phyloP scores from a whole-genome alignment of 2,888 invertebrate species.

The Lochmaea capreae region DNA sequence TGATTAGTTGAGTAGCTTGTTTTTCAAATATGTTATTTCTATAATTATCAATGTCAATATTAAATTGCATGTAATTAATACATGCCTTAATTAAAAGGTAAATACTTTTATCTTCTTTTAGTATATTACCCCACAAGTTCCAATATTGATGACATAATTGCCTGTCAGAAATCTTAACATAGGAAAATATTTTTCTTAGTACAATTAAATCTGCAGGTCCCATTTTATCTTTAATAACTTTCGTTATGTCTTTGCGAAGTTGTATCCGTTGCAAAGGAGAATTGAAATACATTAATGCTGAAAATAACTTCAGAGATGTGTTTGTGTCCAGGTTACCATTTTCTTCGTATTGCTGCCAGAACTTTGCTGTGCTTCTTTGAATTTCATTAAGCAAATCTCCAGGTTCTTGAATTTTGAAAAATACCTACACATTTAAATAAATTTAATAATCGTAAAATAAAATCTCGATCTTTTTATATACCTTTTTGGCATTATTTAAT shows the following conservation, averaged over 20 bases:
- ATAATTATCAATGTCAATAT: constrained; percentile 68
- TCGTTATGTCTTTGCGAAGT: constrained; percentile 60
- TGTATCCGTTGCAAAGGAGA: constrained; percentile 64
- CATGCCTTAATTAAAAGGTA: constrained; percentile 63
- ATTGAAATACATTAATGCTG: constrained; percentile 65
- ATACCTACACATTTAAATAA: constrained; percentile 57
- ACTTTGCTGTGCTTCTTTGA: constrained; percentile 62
- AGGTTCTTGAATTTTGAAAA: constrained; percentile 68
- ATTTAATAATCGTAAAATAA: not conserved
- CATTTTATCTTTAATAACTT: constrained; percentile 59
- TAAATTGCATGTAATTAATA: constrained; percentile 69
- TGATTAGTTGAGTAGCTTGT: constrained; percentile 61
- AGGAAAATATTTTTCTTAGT: constrained; percentile 66
- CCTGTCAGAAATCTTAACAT: constrained; percentile 66
- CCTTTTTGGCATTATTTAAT: too few species aligned
- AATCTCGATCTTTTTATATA: too few species aligned
- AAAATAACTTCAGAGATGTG: constrained; percentile 62
- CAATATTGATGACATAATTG: constrained; percentile 66
- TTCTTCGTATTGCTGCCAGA: constrained; percentile 60
- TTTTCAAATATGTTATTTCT: constrained; percentile 67
- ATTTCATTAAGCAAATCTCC: constrained; percentile 64
- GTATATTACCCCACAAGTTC: constrained; percentile 61
- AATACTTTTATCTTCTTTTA: constrained; percentile 56
- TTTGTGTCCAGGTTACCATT: constrained; percentile 39
- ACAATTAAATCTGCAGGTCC: constrained; percentile 55